Conservation (phyloP, 92 coral and sea anemone genomes). For the Palythoa heliodiscus region DNA sequence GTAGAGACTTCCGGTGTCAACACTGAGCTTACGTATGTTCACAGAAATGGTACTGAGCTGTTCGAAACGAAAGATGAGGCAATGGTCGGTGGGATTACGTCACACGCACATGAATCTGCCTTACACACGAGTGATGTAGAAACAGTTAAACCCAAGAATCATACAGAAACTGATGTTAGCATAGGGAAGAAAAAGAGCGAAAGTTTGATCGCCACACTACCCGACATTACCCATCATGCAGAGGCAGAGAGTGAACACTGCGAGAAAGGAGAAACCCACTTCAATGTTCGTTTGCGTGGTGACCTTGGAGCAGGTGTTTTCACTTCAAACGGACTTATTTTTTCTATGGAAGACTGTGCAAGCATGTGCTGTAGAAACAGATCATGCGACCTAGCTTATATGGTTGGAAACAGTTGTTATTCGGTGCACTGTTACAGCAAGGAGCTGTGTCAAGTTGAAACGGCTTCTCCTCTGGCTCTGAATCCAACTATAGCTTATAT, state of each 20-base stretch:
- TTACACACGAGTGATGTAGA: background rate
- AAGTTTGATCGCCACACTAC: background rate
- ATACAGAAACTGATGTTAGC: slow-evolving; percentile 6
- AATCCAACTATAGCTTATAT: slow-evolving; percentile 81
- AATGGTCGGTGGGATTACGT: slow-evolving; percentile 48
- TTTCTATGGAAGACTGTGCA: slow-evolving; percentile 75
- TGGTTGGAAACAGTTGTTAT: slow-evolving; percentile 78
- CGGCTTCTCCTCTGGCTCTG: slow-evolving; percentile 71
- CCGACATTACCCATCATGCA: background rate
- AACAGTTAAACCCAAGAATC: background rate
- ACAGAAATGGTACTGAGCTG: slow-evolving; percentile 66
- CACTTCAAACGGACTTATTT: slow-evolving; percentile 73
- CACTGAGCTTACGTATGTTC: slow-evolving; percentile 80
- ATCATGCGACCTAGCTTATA: slow-evolving; percentile 91
- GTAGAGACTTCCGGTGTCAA: slow-evolving; percentile 66
- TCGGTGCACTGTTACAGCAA: slow-evolving; percentile 77
- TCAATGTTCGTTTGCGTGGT: slow-evolving; percentile 82
- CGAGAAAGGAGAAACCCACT: slow-evolving; percentile 63
- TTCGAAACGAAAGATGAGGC: slow-evolving; percentile 81
- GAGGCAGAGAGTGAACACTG: slow-evolving; percentile 43
- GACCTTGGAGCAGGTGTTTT: slow-evolving; percentile 85
- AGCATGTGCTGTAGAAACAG: slow-evolving; percentile 76
- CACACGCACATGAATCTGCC: slow-evolving; percentile 31
- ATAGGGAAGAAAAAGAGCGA: slow-evolving; percentile 18
- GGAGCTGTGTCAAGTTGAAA: slow-evolving; percentile 69